A percentile compares a stretch with the other conserved stretches of the same genome.
Conservation (phyloP, 2,113 vertebrate species). For the Phalacrocorax pelagicus region DNA sequence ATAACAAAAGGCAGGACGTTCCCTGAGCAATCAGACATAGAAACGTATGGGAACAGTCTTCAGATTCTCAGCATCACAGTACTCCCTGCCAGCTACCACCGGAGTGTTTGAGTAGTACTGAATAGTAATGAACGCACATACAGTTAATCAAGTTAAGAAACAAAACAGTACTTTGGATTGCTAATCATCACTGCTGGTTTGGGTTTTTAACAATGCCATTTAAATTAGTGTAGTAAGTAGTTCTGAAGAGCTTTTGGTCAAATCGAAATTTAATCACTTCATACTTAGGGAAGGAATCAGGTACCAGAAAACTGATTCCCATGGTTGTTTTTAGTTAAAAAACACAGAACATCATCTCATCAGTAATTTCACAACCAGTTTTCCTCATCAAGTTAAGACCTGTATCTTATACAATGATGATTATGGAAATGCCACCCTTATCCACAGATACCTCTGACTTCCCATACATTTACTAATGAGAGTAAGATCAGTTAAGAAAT, state of each 20-base stretch:
- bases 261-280: not conserved
- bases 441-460: not conserved
- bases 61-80: not conserved
- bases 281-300: not conserved
- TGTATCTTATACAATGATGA: not conserved
- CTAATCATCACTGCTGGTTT: not conserved
- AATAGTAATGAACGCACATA: not conserved
- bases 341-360: not conserved
- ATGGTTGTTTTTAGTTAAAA: not conserved
- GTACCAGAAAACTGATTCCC: not conserved
- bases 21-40: not conserved
- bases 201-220: not conserved
- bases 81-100: not conserved
- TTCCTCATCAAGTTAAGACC: not conserved
- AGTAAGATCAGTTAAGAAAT: not conserved
- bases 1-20: not conserved
- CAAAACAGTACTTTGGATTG: not conserved
- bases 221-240: not conserved
- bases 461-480: not conserved
- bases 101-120: not conserved
- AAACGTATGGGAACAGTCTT: not conserved
- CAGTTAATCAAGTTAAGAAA: not conserved
- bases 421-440: not conserved
- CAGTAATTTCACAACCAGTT: not conserved
- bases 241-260: not conserved